Evolutionary conservation across 2,888 invertebrate species (phyloP).

Genomic region (Melanchra persicariae): DNA sequence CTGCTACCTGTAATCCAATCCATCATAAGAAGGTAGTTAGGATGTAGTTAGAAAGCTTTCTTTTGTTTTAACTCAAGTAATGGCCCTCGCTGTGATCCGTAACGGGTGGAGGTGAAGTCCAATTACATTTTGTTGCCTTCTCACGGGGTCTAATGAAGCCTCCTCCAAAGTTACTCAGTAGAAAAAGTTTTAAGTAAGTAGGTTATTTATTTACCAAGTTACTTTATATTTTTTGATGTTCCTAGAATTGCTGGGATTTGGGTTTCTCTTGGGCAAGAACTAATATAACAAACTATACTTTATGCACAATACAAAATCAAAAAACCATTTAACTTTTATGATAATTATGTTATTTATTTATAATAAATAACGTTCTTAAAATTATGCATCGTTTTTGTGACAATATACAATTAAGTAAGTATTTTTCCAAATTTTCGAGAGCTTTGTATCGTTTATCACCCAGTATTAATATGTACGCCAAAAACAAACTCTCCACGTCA

Average conservation of each 20-base stretch:
- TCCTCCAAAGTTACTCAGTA: slow-evolving; percentile 51
- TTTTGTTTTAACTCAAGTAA: slow-evolving; percentile 70
- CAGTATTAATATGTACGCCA: too few relatives aligned
- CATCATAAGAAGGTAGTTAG: slow-evolving; percentile 34
- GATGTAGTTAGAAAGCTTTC: slow-evolving; percentile 69
- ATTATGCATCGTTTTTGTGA: too few relatives aligned
- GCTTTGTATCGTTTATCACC: too few relatives aligned
- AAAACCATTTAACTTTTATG: too few relatives aligned
- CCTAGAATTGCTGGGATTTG: background rate
- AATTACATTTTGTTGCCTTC: slow-evolving; percentile 77
- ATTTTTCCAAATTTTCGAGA: too few relatives aligned
- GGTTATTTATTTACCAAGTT: slow-evolving; percentile 46
- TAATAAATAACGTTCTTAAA: too few relatives aligned
- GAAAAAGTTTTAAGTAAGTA: slow-evolving; percentile 65
- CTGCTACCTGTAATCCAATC: slow-evolving; percentile 13
- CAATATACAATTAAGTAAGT: too few relatives aligned
- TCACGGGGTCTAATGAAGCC: slow-evolving; percentile 78
- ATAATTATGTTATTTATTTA: too few relatives aligned
- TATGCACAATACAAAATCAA: too few relatives aligned
- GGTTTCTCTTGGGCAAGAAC: background rate
- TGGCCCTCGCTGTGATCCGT: slow-evolving; percentile 70
- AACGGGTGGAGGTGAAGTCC: slow-evolving; percentile 71
- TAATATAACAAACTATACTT: too few relatives aligned
- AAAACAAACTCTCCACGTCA: too few relatives aligned
- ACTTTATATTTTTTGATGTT: slow-evolving; percentile 26